phyloP scores from a whole-genome alignment of 2,888 invertebrate species.

The Aphidoletes aphidimyza region DNA sequence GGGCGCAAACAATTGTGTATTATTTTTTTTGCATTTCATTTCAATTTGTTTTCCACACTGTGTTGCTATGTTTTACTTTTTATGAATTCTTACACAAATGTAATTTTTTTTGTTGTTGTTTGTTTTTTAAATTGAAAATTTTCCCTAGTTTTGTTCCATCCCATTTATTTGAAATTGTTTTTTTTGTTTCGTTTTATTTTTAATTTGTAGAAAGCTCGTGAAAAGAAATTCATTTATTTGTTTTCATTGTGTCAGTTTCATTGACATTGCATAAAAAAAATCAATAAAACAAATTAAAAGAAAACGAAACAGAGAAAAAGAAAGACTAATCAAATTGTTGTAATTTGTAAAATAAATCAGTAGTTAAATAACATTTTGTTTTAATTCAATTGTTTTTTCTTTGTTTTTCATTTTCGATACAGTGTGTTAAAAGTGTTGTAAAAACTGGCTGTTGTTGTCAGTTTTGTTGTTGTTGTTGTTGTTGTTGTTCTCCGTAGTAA shows the following conservation, averaged over 20 bases:
- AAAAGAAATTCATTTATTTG: neutral
- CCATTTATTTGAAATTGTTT: neutral
- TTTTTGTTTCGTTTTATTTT: neutral
- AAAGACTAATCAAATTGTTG: too few species aligned
- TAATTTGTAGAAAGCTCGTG: neutral
- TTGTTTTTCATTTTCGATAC: neutral
- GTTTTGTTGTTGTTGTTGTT: neutral
- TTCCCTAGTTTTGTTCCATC: neutral
- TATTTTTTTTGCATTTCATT: neutral
- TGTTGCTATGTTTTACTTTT: neutral
- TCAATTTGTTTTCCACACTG: neutral
- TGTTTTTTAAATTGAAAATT: neutral
- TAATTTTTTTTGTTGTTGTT: too few species aligned
- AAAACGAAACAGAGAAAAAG: too few species aligned
- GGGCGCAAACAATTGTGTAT: neutral
- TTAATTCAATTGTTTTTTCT: neutral
- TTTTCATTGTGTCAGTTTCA: neutral
- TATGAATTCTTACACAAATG: neutral
- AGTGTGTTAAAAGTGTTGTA: constrained; percentile 13
- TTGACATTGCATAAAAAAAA: neutral
- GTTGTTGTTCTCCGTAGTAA: neutral
- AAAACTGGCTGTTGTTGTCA: neutral
- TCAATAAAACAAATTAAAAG: neutral
- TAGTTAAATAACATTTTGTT: constrained; percentile 14
- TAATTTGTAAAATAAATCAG: neutral